Base-by-base conservation (phyloP, 2,888 invertebrate species). In the Pecten maximus region DNA sequence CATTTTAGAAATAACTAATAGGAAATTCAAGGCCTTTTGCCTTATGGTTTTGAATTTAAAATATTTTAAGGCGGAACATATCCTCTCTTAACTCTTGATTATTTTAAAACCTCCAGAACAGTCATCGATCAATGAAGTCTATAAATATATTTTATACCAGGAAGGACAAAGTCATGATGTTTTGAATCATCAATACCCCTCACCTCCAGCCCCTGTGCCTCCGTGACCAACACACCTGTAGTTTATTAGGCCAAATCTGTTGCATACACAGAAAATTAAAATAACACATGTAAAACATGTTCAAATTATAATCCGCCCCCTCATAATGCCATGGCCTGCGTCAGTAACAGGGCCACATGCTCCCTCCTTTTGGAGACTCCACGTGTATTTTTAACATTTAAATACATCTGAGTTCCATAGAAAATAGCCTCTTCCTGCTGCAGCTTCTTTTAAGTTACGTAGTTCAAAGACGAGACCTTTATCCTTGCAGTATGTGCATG, bases 221-320 rank as follows among this genome's bases (percentile, higher is more conserved):
- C n/a, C n/a, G n/a, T n/a, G 19, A 19, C 54, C n/a, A 54, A 35
- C 23, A 23, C 74, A 74, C 74, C 74, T 74, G 74, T 0, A 74
- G 35, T 23, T 74, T 35, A 28, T 74, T 74, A 74, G 0, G 23
- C 2, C 35, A 74, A 35, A 74, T 74, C 28, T 74, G 35, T 8
- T 12, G 35, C 74, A 74, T 15, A 74, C 35, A 35, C 74, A 74
- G 28, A 10, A 10, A 74, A 74, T 74, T 74, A 74, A 74, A 35
- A 0, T 28, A 35, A 74, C 74, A 74, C 28, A 10, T 74, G 74
- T 74, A 74, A 35, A 74, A 28, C 74, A 0, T 74, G 74, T 74
- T 15, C 74, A 74, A 74, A 74, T 74, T 74, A 74, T 74, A 74
- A 35, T 74, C 74, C 74, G 74, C 74, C 74, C 74, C 74, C 74